Percentiles rank a stretch among this genome's conserved stretches.
phyloP scores from a whole-genome alignment of 2,113 vertebrate species.

The Eidolon helvum region DNA sequence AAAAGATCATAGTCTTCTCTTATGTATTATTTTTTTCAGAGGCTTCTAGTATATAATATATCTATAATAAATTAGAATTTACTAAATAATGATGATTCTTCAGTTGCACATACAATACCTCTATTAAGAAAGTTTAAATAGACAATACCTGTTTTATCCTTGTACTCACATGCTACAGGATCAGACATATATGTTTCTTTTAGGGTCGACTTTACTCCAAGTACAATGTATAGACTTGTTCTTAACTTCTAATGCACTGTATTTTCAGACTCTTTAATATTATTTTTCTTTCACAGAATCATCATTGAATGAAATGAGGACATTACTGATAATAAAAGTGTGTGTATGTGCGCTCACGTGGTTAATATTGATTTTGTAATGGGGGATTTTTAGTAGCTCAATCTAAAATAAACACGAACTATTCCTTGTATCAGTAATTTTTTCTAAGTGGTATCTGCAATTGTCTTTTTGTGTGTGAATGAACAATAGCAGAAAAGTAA shows the following conservation, averaged over 20 bases:
- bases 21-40: background rate
- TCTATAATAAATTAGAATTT: background rate
- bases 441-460: background rate
- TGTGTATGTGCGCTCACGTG: background rate
- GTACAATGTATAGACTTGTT: background rate
- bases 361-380: background rate
- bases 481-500: background rate
- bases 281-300: constrained; percentile 14
- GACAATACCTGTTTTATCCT: background rate
- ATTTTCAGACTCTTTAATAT: constrained; percentile 2
- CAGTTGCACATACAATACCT: background rate
- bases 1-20: background rate
- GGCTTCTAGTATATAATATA: background rate
- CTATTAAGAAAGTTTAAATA: background rate
- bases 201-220: background rate
- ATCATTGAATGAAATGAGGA: background rate
- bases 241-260: background rate
- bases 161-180: background rate
- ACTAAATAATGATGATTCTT: background rate
- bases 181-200: background rate
- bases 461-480: constrained; percentile 19
- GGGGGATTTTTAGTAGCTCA: background rate
- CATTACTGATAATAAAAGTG: background rate
- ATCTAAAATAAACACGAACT: constrained; percentile 20
- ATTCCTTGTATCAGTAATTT: background rate